A percentile compares a stretch with the other conserved stretches of the same genome.
phyloP scores from a whole-genome alignment of 2,113 vertebrate genomes.

The Alouatta palliata region DNA sequence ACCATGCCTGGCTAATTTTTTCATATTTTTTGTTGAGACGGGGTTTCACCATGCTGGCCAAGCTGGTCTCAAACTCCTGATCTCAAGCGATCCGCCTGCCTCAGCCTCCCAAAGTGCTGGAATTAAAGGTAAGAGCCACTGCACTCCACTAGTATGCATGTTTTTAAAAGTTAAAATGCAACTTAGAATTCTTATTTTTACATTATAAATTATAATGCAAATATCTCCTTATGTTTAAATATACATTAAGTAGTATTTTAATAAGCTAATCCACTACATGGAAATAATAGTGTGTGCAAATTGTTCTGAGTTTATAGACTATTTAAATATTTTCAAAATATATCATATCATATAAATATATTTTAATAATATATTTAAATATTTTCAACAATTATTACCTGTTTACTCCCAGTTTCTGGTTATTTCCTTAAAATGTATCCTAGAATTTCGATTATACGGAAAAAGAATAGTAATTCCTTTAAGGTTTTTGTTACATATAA shows the following conservation, averaged over 20 bases:
- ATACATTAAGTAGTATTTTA: not conserved
- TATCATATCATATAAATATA: no score
- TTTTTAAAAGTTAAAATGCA: not conserved
- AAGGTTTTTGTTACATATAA: not conserved
- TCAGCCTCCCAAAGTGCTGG: no score
- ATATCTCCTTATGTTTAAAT: not conserved
- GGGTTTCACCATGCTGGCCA: no score
- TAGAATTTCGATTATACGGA: not conserved
- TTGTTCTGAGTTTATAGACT: not conserved
- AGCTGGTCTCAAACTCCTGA: no score
- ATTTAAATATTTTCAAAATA: conserved; percentile 5
- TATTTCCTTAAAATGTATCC: not conserved
- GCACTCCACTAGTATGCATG: not conserved
- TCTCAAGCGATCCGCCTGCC: no score
- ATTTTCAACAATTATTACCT: not conserved
- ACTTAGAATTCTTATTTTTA: not conserved
- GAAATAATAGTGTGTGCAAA: not conserved
- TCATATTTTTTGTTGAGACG: no score
- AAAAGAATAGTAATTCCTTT: not conserved
- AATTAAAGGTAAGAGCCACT: no score
- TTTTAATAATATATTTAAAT: not conserved
- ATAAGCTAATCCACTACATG: not conserved
- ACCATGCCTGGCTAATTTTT: no score
- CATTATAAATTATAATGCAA: not conserved
- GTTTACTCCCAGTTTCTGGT: not conserved